Conservation (phyloP, 2,888 invertebrate genomes). For the Erebia epiphron region DNA sequence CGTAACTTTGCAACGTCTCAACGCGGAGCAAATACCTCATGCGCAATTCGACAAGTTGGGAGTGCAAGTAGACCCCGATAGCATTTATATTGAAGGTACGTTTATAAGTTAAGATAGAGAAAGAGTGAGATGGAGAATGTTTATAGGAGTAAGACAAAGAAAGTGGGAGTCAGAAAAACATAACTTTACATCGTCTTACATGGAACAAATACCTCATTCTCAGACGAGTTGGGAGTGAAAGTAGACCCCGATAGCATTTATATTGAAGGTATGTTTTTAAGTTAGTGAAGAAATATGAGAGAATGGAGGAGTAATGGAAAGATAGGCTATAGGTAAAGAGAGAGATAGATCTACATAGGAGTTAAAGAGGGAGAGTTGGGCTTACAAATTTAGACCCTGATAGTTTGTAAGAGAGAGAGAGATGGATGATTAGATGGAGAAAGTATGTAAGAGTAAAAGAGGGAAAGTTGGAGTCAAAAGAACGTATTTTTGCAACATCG, state of each 20-base stretch:
- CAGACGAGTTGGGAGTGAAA: conserved; percentile 51
- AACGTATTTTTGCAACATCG: conserved; percentile 59
- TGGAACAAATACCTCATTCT: conserved; percentile 59
- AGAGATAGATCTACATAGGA: too few species aligned
- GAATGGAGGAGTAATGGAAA: too few species aligned
- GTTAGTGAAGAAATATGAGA: background rate
- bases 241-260: conserved; percentile 58
- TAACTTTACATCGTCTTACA: conserved; percentile 54
- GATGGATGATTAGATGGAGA: too few species aligned
- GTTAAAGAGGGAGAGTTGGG: too few species aligned
- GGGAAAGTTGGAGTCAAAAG: conserved; percentile 41
- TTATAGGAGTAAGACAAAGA: background rate
- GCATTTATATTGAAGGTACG: conserved; percentile 62
- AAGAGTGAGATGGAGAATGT: background rate
- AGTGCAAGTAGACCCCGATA: conserved; percentile 54
- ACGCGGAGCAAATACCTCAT: conserved; percentile 58
- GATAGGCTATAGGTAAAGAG: too few species aligned
- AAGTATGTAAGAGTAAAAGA: too few species aligned
- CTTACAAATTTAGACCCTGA: too few species aligned
- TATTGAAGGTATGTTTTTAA: conserved; percentile 55
- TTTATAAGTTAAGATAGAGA: background rate
- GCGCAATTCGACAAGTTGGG: conserved; percentile 56
- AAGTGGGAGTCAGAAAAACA: conserved; percentile 49
- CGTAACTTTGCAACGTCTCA: conserved; percentile 53
- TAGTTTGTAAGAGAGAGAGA: too few species aligned